Evolutionary conservation across 2,113 vertebrate genomes (phyloP), one percentile per base, ranked within the genome.

Genomic region (Macquaria ambigua): DNA sequence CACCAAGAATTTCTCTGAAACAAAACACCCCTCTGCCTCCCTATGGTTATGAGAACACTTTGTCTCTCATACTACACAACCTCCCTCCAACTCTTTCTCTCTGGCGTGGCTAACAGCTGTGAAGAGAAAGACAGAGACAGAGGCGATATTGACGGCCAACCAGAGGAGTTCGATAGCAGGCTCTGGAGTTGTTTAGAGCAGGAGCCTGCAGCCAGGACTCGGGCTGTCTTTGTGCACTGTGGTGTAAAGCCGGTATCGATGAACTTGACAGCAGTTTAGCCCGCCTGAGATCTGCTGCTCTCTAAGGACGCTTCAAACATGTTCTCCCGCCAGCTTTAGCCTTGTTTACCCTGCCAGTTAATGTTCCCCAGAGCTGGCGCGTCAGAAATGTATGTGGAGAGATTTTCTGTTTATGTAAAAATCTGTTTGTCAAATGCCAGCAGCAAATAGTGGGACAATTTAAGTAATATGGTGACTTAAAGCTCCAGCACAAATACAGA

Each of bases 231-330:
- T 93, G 94, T 94, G 91, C 92, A 88, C 71, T 89, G 86, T 90
- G 86, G 48, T 87, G 89, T 91, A 82, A 94, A 90, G 90, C 81
- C 55, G 9, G 59, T 90, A 94, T 93, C 81, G 92, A 95, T 91
- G 89, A 86, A 90, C 78, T 77, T 92, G 94, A 95, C 94, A 95
- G 91, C 90, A 92, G 89, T 94, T 94, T 94, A 94, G 90, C 87
- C 82, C 64, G 61, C 72, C 86, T 59, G 88, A 92, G 90, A 89
- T 85, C 74, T 46, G 89, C 84, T 75, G 83, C 77, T 88, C 92
- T 91, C 87, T 53, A 59, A 88, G 90, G 90, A 87, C n/a, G 12
- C 86, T 84, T 83, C 79, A 80, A 72, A 79, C 78, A 56, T 50
- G 15, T 79, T 86, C 88, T 85, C 71, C 82, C 58, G 71, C 56